Conservation (phyloP, 2,113 vertebrate species). For the Phyllostomus hastatus region DNA sequence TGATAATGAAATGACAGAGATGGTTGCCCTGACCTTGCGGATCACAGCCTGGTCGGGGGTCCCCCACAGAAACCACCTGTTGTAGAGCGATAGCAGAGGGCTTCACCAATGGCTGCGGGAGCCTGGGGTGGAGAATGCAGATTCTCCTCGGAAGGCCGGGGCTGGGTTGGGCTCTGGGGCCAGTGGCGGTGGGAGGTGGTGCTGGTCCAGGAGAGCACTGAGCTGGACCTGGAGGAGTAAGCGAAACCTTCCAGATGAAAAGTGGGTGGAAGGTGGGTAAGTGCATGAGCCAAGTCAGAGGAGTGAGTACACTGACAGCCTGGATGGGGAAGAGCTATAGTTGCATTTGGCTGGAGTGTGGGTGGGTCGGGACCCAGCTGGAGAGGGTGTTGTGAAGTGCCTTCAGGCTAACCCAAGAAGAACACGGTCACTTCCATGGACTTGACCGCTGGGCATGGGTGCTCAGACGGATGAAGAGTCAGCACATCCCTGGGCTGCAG, state of each 20-base stretch:
- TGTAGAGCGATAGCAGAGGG: background rate
- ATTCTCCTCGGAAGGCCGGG: accelerated
- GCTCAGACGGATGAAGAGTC: background rate
- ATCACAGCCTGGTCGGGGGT: background rate
- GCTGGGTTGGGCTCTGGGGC: background rate
- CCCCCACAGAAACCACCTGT: background rate
- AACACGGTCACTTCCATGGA: background rate
- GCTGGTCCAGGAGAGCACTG: background rate
- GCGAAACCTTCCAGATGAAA: background rate
- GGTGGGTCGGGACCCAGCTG: background rate
- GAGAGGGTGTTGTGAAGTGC: background rate
- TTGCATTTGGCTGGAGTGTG: background rate
- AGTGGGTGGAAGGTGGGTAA: too few species aligned
- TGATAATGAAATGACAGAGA: background rate
- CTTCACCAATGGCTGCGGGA: background rate
- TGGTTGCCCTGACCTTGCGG: background rate
- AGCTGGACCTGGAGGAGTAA: background rate
- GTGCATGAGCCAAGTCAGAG: background rate
- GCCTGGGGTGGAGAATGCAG: background rate
- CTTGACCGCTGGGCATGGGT: accelerated
- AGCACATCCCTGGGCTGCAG: accelerated
- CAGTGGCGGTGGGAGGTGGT: background rate
- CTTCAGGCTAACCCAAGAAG: background rate
- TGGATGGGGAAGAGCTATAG: accelerated
- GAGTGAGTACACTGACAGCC: background rate